Evolutionary conservation across 2,113 vertebrate species (phyloP).

Genomic region (Tringa solitaria): DNA sequence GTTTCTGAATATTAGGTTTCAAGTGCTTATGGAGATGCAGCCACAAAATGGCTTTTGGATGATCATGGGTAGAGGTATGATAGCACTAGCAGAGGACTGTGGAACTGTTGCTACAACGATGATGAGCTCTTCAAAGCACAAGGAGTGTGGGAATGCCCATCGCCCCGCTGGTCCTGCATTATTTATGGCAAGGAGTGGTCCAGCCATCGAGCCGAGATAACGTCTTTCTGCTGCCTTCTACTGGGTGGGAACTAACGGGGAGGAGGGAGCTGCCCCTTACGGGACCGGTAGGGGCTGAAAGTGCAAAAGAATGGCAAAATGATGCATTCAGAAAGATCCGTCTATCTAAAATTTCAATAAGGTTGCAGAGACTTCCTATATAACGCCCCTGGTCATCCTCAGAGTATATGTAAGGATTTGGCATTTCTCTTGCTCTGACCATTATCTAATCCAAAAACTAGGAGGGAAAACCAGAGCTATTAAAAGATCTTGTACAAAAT

Average conservation of each 20-base stretch:
- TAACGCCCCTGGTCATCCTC: neutral
- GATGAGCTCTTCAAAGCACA: neutral
- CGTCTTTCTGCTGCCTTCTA: fast-evolving
- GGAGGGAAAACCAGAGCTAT: neutral
- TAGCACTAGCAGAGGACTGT: fast-evolving
- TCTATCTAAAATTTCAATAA: neutral
- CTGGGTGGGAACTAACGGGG: neutral
- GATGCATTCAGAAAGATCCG: neutral
- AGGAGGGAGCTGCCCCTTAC: neutral
- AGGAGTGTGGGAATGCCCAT: fast-evolving
- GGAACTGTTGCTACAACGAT: neutral
- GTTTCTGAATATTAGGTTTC: neutral
- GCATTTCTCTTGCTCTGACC: neutral
- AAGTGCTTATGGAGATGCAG: neutral
- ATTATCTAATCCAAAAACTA: neutral
- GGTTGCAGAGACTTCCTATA: neutral
- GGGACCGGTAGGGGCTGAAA: fast-evolving
- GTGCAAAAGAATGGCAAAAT: neutral
- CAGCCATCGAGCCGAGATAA: neutral
- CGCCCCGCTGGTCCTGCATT: fast-evolving
- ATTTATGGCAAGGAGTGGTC: neutral
- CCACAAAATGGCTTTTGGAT: neutral
- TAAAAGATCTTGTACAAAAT: neutral
- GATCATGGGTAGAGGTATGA: fast-evolving
- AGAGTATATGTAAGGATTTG: neutral